Conservation (phyloP, 2,888 invertebrate genomes). For the Hipparchia semele region DNA sequence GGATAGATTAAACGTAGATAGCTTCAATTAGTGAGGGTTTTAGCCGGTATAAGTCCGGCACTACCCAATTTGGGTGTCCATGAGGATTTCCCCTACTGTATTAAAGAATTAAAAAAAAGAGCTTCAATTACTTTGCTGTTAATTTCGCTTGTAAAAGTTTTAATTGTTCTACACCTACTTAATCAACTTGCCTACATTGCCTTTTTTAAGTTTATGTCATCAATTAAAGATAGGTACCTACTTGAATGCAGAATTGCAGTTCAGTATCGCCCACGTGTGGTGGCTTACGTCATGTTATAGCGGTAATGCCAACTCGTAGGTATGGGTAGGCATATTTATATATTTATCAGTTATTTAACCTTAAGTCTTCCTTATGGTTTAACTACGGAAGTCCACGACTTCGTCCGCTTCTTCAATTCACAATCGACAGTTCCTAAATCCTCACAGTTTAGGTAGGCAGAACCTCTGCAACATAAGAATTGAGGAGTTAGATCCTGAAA, state of each 20-base stretch:
- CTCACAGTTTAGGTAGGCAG: no score
- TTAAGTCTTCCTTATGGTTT: conserved; percentile 30
- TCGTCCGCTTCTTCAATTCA: no score
- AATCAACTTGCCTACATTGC: background rate
- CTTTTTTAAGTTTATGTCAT: conserved; percentile 12
- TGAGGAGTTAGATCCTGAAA: no score
- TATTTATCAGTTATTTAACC: conserved; percentile 29
- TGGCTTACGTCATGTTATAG: conserved; percentile 37
- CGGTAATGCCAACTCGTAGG: conserved; percentile 25
- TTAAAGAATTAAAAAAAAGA: background rate
- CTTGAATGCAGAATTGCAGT: conserved; percentile 27
- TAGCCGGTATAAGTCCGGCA: no score
- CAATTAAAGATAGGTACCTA: conserved; percentile 6
- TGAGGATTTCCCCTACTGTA: no score
- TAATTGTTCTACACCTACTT: background rate
- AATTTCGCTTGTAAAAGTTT: conserved; percentile 7
- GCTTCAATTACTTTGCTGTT: background rate
- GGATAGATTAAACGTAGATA: no score
- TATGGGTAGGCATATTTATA: conserved; percentile 12
- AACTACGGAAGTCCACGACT: no score
- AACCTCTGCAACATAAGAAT: no score
- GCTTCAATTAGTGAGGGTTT: no score
- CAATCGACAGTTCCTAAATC: no score
- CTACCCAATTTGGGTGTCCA: no score
- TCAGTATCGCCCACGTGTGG: conserved; percentile 38